These are phyloP conservation scores for Riptortus pedestris DNA, from an alignment of 1,140 invertebrate species.

Conservation along the genomic window DNA sequence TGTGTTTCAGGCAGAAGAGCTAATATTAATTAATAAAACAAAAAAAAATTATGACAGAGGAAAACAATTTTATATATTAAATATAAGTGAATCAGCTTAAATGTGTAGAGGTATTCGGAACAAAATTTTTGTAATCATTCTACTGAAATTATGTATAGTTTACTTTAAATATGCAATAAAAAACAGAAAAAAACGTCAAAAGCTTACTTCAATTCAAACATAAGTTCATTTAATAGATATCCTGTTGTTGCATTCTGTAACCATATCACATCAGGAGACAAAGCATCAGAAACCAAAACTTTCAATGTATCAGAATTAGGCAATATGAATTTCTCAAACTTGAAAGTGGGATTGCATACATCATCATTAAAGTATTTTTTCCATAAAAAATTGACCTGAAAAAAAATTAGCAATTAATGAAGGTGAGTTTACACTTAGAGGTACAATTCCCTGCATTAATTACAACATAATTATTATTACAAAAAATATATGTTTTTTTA, in stretches of 20 bases:
- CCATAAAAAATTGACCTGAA: background rate
- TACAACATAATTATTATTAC: background rate
- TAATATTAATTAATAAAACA: background rate
- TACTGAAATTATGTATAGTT: background rate
- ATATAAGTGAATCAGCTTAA: background rate
- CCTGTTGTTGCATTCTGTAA: background rate
- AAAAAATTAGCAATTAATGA: background rate
- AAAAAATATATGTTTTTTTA: background rate
- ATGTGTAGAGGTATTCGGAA: background rate
- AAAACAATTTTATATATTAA: background rate
- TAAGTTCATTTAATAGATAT: background rate
- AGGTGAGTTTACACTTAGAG: no score
- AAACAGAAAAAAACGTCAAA: background rate
- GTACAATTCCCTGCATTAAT: no score
- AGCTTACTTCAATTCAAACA: background rate
- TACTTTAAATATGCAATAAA: background rate
- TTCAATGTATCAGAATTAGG: background rate
- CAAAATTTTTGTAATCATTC: background rate
- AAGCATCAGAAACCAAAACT: background rate
- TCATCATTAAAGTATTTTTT: background rate
- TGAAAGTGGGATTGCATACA: background rate
- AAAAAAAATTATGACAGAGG: background rate
- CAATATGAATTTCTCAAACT: background rate
- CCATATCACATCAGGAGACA: background rate
- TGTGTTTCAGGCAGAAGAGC: no score